phyloP scores from a whole-genome alignment of 2,888 invertebrate genomes.

The Drosophila conformis region DNA sequence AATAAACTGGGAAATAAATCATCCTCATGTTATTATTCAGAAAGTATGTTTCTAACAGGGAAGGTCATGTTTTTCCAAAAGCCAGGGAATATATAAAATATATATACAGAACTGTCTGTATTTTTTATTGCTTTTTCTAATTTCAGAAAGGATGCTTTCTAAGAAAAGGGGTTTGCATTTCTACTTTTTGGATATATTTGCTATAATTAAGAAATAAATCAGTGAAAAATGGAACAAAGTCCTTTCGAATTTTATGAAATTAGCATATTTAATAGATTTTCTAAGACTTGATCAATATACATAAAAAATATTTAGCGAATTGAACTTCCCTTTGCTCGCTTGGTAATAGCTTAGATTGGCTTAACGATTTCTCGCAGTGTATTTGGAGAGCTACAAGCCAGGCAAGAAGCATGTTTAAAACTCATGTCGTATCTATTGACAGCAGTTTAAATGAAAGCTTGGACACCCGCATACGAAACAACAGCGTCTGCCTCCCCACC shows the following conservation, averaged over 20 bases:
- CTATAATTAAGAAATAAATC: background rate
- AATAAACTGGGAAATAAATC: background rate
- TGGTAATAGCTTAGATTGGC: background rate
- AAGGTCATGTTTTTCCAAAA: background rate
- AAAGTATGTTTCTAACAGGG: background rate
- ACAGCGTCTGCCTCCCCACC: constrained; percentile 2
- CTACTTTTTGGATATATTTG: background rate
- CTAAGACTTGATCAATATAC: background rate
- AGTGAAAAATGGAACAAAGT: background rate
- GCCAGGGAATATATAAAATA: background rate
- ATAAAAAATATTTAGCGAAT: background rate
- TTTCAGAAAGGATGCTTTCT: background rate
- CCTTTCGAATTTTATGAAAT: background rate
- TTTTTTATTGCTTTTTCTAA: background rate
- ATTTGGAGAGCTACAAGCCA: background rate
- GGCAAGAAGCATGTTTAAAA: constrained; percentile 6
- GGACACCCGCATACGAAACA: constrained; percentile 31
- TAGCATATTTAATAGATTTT: background rate
- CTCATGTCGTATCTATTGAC: constrained; percentile 36
- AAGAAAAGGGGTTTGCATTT: background rate
- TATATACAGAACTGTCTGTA: background rate
- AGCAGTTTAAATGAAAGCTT: constrained; percentile 30
- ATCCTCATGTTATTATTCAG: background rate
- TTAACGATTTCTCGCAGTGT: background rate
- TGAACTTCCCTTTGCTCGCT: background rate